Evolutionary conservation across 2,888 invertebrate genomes (phyloP), one percentile per base, ranked within the genome.

Genomic region (Dinocampus coccinellae): DNA sequence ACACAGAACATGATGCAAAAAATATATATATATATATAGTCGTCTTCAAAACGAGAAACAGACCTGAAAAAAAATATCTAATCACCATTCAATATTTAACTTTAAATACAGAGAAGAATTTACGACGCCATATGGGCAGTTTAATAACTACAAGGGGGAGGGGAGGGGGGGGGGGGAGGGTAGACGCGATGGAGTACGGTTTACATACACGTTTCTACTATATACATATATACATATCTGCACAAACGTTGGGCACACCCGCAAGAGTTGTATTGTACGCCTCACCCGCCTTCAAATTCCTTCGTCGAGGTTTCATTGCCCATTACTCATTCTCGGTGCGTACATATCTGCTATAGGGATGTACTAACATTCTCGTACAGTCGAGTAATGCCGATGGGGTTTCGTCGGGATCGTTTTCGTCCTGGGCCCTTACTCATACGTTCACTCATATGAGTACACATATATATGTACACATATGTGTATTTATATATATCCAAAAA

Each of bases 281-380:
- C 65, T 65, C 53, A 55, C 55, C 72, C 73, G 77, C 78, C 78
- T 81, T 24, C 76, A 78, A 82, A 81, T 82, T 80, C 81, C 80
- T 76, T 57, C 29, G 78, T 73, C 78, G 75, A 75, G 75, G 77
- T 82, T 82, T 82, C 81, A 82, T 81, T 82, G 82, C 78, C 81
- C 80, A 82, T 82, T 82, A 82, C 75, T 82, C 81, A 82, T 81
- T 79, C 79, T 75, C 64, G 64, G 73, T 79, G 79, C 79, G 79
- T 78, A 77, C 77, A 77, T 68, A 77, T 64, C 74, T 69, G 58
- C 65, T 78, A 74, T 73, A 69, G 76, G 77, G 77, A 79, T 78
- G 78, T 78, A 78, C 79, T 78, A 78, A 75, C 78, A 80, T 79
- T 76, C 80, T 73, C 73, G 75, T 77, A 79, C 77, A 77, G 66